These are phyloP conservation scores for Corythaeola cristata DNA, from an alignment of 2,113 vertebrate species.

Conservation along the genomic window DNA sequence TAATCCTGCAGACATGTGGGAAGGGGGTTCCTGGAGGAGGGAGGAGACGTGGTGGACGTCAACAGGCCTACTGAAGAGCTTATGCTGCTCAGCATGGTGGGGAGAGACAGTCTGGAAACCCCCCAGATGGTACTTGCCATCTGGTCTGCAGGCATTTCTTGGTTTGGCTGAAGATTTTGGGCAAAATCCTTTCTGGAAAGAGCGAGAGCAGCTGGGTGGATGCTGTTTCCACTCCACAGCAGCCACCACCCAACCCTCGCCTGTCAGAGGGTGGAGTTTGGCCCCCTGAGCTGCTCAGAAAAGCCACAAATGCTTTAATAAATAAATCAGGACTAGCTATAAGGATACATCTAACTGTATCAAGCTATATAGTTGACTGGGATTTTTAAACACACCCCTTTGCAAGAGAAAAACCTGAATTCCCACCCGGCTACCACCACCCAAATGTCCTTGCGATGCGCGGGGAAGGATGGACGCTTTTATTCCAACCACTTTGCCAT, in stretches of 20 bases:
- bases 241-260: accelerated
- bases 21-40: neutral
- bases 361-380: neutral
- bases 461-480: accelerated
- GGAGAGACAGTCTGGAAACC: neutral
- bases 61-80: neutral
- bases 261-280: neutral
- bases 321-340: neutral
- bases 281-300: neutral
- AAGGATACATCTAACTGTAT: neutral
- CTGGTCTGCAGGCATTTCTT: neutral
- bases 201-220: accelerated
- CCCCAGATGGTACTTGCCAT: too few species aligned
- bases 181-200: neutral
- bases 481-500: neutral
- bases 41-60: neutral
- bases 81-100: neutral
- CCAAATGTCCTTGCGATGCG: accelerated
- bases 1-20: accelerated
- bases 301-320: neutral
- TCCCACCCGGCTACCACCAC: neutral
- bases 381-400: neutral
- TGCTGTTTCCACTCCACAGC: neutral
- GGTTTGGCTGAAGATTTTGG: neutral
- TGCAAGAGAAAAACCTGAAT: accelerated